Evolutionary conservation across 1,140 invertebrate species (phyloP).

Genomic region (Bicyclus anynana): DNA sequence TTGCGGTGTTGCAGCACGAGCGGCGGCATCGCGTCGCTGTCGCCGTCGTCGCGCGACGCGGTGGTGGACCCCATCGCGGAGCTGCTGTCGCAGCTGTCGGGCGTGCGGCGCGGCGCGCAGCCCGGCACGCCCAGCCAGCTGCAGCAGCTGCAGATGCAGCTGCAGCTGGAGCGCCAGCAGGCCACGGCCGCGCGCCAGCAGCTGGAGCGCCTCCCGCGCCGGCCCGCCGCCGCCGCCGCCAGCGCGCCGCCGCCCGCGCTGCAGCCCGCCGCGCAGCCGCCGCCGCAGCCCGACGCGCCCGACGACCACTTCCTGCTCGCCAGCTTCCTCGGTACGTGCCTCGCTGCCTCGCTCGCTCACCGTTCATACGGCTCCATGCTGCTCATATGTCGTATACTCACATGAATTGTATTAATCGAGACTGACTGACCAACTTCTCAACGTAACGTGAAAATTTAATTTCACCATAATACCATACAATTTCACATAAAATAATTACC

Average conservation of each 20-base stretch:
- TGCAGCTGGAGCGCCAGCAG: conserved; percentile 86
- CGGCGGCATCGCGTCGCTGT: conserved; percentile 87
- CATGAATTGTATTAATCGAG: too few species aligned
- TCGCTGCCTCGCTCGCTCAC: too few species aligned
- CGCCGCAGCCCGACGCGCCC: conserved; percentile 35
- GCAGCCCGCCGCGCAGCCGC: conserved; percentile 44
- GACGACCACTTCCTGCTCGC: conserved; percentile 63
- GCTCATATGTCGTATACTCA: too few species aligned
- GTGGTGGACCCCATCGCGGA: conserved; percentile 96
- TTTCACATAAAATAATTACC: too few species aligned
- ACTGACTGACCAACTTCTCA: too few species aligned
- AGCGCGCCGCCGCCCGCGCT: conserved; percentile 45
- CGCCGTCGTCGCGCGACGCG: conserved; percentile 91
- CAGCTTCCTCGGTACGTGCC: conserved; percentile 53
- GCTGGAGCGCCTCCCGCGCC: conserved; percentile 89
- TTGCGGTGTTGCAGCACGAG: conserved; percentile 62
- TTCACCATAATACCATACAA: too few species aligned
- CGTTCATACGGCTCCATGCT: too few species aligned
- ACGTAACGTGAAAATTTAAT: too few species aligned
- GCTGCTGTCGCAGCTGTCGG: conserved; percentile 93
- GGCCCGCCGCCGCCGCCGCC: conserved; percentile 73
- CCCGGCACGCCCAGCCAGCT: conserved; percentile 86
- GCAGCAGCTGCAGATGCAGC: conserved; percentile 93
- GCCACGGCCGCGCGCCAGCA: conserved; percentile 90
- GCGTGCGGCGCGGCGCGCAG: conserved; percentile 84